Conservation (phyloP, 1,140 invertebrate species). For the Callitettix versicolor region DNA sequence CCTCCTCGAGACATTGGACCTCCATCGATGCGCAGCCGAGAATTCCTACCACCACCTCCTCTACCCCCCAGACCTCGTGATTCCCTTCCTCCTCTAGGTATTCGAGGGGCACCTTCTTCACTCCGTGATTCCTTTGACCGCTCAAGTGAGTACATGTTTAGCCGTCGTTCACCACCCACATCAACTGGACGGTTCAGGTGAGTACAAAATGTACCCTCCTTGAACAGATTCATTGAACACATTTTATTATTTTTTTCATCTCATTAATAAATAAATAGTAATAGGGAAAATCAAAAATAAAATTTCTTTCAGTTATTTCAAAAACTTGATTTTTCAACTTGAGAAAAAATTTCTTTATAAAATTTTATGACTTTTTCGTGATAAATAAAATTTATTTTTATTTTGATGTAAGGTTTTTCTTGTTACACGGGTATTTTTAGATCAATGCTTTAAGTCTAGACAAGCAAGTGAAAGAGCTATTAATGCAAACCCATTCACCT, state of each 20-base stretch:
- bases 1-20: slow-evolving; percentile 47
- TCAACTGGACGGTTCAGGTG: slow-evolving; percentile 41
- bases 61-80: slow-evolving; percentile 16
- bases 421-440: no score
- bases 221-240: slow-evolving; percentile 17
- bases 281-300: slow-evolving; percentile 9
- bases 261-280: background rate
- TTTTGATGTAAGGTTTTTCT: no score
- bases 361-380: no score
- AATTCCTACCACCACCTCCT: slow-evolving; percentile 38
- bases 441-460: no score
- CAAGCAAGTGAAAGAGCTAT: no score
- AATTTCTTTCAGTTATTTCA: slow-evolving; percentile 25
- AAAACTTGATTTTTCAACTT: slow-evolving; percentile 25
- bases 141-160: slow-evolving; percentile 69
- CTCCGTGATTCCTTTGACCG: slow-evolving; percentile 39
- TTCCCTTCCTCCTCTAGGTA: slow-evolving; percentile 33
- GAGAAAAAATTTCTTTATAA: no score
- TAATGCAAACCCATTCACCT: no score
- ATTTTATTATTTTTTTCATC: background rate
- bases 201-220: slow-evolving; percentile 24
- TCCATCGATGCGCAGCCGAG: slow-evolving; percentile 41
- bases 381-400: no score
- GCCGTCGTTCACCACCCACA: slow-evolving; percentile 52
- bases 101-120: slow-evolving; percentile 32